Evolutionary conservation across 35 echinoderm and acorn worm species (phyloP), one percentile per base, ranked within the genome.

Genomic region (Strongylocentrotus purpuratus): DNA sequence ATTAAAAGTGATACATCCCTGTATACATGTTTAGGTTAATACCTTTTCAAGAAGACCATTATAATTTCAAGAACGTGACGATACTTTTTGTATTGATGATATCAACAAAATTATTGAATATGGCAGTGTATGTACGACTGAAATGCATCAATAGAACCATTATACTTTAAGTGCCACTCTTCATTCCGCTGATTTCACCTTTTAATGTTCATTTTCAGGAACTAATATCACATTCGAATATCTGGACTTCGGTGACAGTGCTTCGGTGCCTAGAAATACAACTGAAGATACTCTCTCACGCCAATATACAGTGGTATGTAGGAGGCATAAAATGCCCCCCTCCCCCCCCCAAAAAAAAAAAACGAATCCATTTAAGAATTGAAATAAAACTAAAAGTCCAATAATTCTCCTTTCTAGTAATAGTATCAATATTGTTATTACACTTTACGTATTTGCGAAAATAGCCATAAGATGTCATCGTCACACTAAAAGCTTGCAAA

Each of bases 221-320:
- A 93, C 91, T 58, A 46, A 46, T 22, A 58, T 93, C 13, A 48
- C 48, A 28, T 93, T 50, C 32, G 91, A 93, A 4, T 93, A 93
- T 58, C 48, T 93, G 28, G 91, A 93, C 47, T 93, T 93, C 28
- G 91, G 91, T 58, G 91, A 93, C 28, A n/a, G 0, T 58, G 91
- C 4, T 28, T 93, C 47, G 2, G 46, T 50, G 13, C 91, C 91
- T 12, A 14, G 0, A 45, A 93, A 93, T 46, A 50, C 91, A 4
- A 93, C 91, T 14, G 91, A 32, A 10, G n/a, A 25, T 47, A 93
- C 91, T 28, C 48, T 48, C 48, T 20, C 20, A 12, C 46, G 48
- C 47, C 35, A 58, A 12, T 93, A 93, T 93, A n/a, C 11, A 7
- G 22, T 2, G 91, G 91, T 93, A 93, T 41, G 32, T 46, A 46